These are phyloP conservation scores for Tetanocera ferruginea DNA, from an alignment of 2,888 invertebrate species.

Conservation along the genomic window DNA sequence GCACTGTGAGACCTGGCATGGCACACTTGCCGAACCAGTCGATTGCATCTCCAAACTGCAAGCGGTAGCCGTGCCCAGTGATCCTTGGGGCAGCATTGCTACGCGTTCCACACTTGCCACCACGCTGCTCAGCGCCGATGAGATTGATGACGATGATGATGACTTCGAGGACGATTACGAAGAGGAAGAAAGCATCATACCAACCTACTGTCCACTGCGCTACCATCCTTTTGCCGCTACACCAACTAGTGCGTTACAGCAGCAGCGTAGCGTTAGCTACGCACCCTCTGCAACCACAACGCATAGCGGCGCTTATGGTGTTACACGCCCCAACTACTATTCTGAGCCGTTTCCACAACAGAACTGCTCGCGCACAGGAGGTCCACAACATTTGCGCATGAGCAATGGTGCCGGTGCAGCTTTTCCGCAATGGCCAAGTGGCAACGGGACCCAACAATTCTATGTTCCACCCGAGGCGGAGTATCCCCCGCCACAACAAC, in stretches of 20 bases:
- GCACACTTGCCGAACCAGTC: constrained; percentile 63
- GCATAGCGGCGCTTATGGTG: constrained; percentile 55
- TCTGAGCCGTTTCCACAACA: constrained; percentile 70
- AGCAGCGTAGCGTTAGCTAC: constrained; percentile 41
- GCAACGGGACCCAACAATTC: constrained; percentile 49
- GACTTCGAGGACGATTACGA: constrained; percentile 70
- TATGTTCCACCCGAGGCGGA: constrained; percentile 55
- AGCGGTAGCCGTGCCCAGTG: constrained; percentile 78
- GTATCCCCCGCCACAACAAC: constrained; percentile 76
- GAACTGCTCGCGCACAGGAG: constrained; percentile 68
- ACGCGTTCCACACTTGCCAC: constrained; percentile 68
- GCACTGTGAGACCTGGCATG: constrained; percentile 66
- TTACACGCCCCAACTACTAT: constrained; percentile 67
- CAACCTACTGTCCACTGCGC: constrained; percentile 68
- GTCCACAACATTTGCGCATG: constrained; percentile 71
- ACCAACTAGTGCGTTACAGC: constrained; percentile 36
- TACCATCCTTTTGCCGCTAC: constrained; percentile 62
- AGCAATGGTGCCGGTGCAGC: constrained; percentile 48
- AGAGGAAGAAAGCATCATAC: constrained; percentile 70
- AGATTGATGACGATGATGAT: constrained; percentile 69
- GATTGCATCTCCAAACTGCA: constrained; percentile 78
- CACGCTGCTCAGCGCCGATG: constrained; percentile 67
- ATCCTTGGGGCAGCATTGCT: constrained; percentile 72
- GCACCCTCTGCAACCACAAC: constrained; percentile 51
- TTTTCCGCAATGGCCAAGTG: constrained; percentile 57